A percentile compares a stretch with the other conserved stretches of the same genome.
phyloP scores from a whole-genome alignment of 2,797 vertebrate species.

The Sebastolobus altivelis region DNA sequence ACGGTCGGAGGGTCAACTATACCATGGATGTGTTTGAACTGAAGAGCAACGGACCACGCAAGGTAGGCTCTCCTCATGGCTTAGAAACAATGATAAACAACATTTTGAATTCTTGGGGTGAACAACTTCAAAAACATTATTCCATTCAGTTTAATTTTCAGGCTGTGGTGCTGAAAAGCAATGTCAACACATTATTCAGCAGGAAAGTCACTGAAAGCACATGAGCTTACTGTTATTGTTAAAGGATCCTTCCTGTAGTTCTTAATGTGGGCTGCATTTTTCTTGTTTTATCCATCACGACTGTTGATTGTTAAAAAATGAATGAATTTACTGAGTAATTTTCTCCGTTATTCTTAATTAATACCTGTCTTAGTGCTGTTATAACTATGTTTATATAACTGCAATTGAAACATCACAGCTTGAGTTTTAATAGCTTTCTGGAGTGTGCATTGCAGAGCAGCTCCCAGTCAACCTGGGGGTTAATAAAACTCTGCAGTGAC shows the following conservation, averaged over 20 bases:
- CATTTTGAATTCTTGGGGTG: not conserved
- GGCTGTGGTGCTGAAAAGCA: not conserved
- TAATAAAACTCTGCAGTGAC: slow-evolving; percentile 28
- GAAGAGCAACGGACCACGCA: slow-evolving; percentile 94
- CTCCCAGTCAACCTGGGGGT: slow-evolving; percentile 13
- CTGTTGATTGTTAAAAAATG: not conserved
- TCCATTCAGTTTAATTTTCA: not conserved
- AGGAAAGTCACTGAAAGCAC: not conserved
- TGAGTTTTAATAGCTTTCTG: slow-evolving; percentile 30
- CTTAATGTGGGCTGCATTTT: not conserved
- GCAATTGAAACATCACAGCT: not conserved
- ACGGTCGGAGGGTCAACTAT: slow-evolving; percentile 96
- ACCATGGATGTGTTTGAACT: slow-evolving; percentile 99
- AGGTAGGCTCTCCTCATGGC: slow-evolving; percentile 80
- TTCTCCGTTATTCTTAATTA: slow-evolving; percentile 17
- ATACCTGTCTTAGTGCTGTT: slow-evolving; percentile 1
- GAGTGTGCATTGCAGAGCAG: slow-evolving; percentile 19
- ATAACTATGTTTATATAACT: slow-evolving; percentile 11
- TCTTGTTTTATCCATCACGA: slow-evolving; percentile 4
- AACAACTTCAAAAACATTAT: not conserved
- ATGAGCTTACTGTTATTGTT: not conserved
- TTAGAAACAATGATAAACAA: not conserved
- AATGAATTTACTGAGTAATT: not conserved
- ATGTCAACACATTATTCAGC: not conserved
- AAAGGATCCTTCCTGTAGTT: slow-evolving; percentile 1